phyloP scores from a whole-genome alignment of 2,113 vertebrate genomes.

The Corydoras sp. region DNA sequence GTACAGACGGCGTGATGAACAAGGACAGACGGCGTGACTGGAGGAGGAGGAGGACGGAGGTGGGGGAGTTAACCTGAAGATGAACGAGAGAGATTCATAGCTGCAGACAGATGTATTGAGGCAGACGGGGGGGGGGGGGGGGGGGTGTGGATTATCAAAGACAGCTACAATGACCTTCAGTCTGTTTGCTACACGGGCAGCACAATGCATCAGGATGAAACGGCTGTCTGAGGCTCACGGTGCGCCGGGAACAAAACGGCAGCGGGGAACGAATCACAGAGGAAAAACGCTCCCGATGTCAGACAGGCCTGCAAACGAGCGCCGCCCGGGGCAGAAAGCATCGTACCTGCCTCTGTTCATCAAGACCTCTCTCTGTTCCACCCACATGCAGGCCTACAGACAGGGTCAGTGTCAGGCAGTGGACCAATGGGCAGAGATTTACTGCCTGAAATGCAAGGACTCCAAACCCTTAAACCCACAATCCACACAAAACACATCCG shows the following conservation, averaged over 20 bases:
- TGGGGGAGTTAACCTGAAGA: neutral
- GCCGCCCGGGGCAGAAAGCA: neutral
- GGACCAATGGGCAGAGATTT: neutral
- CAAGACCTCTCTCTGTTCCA: neutral
- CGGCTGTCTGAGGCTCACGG: neutral
- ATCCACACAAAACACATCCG: neutral
- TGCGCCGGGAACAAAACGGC: conserved; percentile 2
- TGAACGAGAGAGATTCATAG: conserved; percentile 7
- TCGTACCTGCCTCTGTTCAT: neutral
- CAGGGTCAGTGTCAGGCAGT: neutral
- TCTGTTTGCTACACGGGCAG: conserved; percentile 26
- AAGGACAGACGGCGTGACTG: neutral
- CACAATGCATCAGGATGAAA: conserved; percentile 38
- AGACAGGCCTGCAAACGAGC: neutral
- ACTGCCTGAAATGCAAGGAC: neutral
- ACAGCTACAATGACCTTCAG: conserved; percentile 31
- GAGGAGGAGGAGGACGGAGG: neutral
- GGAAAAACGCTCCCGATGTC: neutral
- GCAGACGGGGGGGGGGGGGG: conserved; percentile 19
- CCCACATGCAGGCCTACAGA: neutral
- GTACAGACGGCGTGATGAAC: neutral
- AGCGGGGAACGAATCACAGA: neutral
- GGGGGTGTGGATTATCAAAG: conserved; percentile 24
- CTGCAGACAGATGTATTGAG: conserved; percentile 40
- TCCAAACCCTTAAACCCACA: neutral